A percentile compares a stretch with the other conserved stretches of the same genome.
Evolutionary conservation across 2,888 invertebrate genomes (phyloP).

Genomic region (Drosophila anomelani): DNA sequence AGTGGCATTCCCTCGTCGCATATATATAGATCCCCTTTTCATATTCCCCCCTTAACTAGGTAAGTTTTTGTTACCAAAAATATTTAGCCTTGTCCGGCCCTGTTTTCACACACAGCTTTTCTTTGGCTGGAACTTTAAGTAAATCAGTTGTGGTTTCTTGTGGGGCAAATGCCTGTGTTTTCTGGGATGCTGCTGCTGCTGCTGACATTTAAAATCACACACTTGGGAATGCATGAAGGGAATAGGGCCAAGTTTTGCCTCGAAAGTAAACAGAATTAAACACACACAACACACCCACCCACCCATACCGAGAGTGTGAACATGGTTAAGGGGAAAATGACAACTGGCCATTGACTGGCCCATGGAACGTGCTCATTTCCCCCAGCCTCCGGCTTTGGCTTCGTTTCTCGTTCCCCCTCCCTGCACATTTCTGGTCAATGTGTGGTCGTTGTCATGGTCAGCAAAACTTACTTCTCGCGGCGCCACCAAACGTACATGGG

Average conservation of each 20-base stretch:
- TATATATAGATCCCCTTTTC: neutral
- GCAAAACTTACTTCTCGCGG: conserved; percentile 61
- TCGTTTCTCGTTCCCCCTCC: neutral
- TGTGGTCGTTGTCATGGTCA: conserved; percentile 64
- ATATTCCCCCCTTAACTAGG: neutral
- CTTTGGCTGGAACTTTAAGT: conserved; percentile 49
- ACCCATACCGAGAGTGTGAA: conserved; percentile 2
- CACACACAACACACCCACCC: conserved; percentile 36
- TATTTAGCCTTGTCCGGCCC: neutral
- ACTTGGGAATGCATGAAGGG: conserved; percentile 68
- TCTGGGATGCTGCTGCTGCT: conserved; percentile 46
- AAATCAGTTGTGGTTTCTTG: conserved; percentile 49
- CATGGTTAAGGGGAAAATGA: conserved; percentile 46
- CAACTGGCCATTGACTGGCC: conserved; percentile 58
- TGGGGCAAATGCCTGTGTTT: conserved; percentile 18
- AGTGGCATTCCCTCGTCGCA: conserved; percentile 15
- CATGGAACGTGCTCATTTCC: conserved; percentile 60
- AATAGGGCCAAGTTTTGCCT: conserved; percentile 60
- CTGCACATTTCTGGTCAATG: conserved; percentile 46
- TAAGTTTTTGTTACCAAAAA: conserved; percentile 19
- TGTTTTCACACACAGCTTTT: conserved; percentile 1
- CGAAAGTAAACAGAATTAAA: conserved; percentile 76
- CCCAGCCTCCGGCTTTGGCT: conserved; percentile 1
- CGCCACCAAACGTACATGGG: neutral
- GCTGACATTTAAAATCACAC: conserved; percentile 79